Evolutionary conservation across 2,797 vertebrate genomes (phyloP).

Genomic region (Enoplosus armatus): DNA sequence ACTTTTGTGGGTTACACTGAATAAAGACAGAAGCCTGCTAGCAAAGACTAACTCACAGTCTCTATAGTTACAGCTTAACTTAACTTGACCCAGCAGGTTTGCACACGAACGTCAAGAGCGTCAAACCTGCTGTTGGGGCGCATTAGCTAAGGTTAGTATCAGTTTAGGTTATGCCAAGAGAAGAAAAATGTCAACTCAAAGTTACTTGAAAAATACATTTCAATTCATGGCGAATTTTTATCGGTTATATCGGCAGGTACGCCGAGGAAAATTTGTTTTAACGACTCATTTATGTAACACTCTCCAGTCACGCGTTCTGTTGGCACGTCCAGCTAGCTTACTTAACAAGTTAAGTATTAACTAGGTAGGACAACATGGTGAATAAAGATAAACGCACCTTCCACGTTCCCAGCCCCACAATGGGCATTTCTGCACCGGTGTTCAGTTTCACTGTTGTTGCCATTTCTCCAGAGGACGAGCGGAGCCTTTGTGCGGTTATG

Average conservation of each 20-base stretch:
- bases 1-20: background rate
- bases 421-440: conserved; percentile 80
- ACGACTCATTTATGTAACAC: background rate
- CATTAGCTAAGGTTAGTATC: background rate
- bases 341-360: background rate
- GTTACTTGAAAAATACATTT: background rate
- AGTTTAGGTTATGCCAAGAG: no score
- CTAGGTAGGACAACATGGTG: rapidly evolving
- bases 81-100: background rate
- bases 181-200: background rate
- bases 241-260: rapidly evolving
- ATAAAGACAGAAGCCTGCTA: background rate
- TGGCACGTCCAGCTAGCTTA: conserved; percentile 18
- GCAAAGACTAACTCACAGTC: no score
- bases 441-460: conserved; percentile 77
- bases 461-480: conserved; percentile 55
- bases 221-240: no score
- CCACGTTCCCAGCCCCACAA: conserved; percentile 86
- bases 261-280: background rate
- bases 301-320: background rate
- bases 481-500: rapidly evolving
- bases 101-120: background rate
- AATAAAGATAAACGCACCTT: conserved; percentile 73
- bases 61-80: background rate
- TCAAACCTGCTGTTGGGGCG: background rate